These are phyloP conservation scores for Heterochromis multidens DNA, from an alignment of 2,113 vertebrate species.

Conservation along the genomic window DNA sequence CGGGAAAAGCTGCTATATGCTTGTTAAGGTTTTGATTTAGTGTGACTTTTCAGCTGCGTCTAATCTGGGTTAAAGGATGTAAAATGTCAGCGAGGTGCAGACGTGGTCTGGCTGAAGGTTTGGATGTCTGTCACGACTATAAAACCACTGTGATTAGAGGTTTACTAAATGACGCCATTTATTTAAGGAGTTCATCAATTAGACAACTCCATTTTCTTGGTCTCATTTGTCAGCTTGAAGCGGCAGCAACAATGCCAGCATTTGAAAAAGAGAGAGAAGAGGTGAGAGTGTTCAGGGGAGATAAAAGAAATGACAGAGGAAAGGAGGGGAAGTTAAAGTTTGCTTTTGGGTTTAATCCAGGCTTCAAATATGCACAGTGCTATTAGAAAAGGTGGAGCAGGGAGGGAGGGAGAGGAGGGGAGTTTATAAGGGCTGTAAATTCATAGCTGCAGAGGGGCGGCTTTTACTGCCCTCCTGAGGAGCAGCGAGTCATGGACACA, in stretches of 20 bases:
- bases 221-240: slow-evolving; percentile 49
- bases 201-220: slow-evolving; percentile 41
- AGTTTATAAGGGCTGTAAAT: slow-evolving; percentile 65
- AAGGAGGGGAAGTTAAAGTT: slow-evolving; percentile 32
- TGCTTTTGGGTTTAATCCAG: slow-evolving; percentile 50
- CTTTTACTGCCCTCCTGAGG: slow-evolving; percentile 62
- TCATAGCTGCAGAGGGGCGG: slow-evolving; percentile 34
- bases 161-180: slow-evolving; percentile 32
- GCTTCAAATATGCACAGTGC: slow-evolving; percentile 54
- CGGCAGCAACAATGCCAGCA: slow-evolving; percentile 1
- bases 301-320: slow-evolving; percentile 49
- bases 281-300: slow-evolving; percentile 35
- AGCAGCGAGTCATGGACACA: slow-evolving; percentile 45
- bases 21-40: slow-evolving; percentile 36
- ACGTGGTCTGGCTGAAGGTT: background rate
- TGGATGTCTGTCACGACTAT: background rate
- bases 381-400: slow-evolving; percentile 24
- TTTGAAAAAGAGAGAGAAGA: slow-evolving; percentile 6
- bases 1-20: slow-evolving; percentile 22
- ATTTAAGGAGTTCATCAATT: slow-evolving; percentile 47
- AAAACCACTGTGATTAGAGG: slow-evolving; percentile 11
- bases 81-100: slow-evolving; percentile 24
- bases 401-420: background rate
- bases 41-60: background rate
- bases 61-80: slow-evolving; percentile 48